Evolutionary conservation across 2,113 vertebrate species (phyloP).

Genomic region (Spermophilus dauricus): DNA sequence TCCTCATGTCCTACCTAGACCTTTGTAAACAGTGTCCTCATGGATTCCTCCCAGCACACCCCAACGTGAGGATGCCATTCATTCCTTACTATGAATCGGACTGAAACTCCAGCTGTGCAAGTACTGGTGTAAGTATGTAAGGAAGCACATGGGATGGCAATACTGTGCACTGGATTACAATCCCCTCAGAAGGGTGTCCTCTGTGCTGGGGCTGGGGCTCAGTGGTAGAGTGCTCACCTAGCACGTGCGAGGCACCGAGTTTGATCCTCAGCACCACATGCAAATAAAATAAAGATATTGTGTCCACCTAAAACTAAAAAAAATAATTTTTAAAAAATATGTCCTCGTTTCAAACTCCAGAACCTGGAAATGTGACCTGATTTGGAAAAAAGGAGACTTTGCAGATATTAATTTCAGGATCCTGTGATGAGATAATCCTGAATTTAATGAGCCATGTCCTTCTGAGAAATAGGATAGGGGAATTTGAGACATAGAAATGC

Average conservation of each 20-base stretch:
- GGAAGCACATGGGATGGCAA: rapidly evolving
- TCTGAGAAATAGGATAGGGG: neutral
- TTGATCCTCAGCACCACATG: no score
- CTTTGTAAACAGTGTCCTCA: neutral
- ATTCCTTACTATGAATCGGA: neutral
- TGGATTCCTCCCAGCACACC: neutral
- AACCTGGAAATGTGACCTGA: neutral
- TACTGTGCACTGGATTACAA: neutral
- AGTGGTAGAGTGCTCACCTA: no score
- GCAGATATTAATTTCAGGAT: neutral
- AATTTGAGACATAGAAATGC: neutral
- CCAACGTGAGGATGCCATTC: neutral
- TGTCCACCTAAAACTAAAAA: no score
- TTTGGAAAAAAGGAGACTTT: neutral
- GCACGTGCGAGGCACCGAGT: no score
- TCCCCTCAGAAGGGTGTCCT: neutral
- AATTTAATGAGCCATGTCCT: no score
- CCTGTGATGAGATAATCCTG: neutral
- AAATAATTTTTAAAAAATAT: no score
- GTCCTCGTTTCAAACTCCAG: neutral
- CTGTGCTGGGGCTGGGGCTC: no score
- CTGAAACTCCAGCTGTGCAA: neutral
- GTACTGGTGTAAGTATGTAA: neutral
- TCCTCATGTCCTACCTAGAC: neutral
- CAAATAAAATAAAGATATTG: no score